Base-by-base conservation (phyloP, 2,888 invertebrate genomes). In the Thymelicus sylvestris region DNA sequence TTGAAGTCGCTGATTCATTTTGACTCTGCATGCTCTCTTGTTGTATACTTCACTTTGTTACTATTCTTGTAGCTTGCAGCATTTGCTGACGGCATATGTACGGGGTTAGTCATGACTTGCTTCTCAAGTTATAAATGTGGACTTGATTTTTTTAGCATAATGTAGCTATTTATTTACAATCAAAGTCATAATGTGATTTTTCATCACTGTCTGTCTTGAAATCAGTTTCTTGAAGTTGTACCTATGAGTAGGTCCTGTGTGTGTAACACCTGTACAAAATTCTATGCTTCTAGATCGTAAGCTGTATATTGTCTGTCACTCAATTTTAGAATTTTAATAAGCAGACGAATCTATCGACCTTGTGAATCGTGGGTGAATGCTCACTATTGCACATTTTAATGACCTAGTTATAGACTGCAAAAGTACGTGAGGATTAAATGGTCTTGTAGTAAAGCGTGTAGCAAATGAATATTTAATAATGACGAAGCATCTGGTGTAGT, bases 401-500 rank as follows among this genome's bases (percentile, higher is more conserved):
- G 57, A 7, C 57, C 57, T 31, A 57, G 31, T 57, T 57, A 13
- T 57, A 57, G 6, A 13, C 13, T 55, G 31, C 55, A 31, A 10
- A 6, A 15, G 15, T 24, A 55, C 24, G 1, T 55, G 19, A 12
- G 55, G 24, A 55, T 55, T 24, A 8, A 57, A 57, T 31, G 13
- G 57, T 57, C 6, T 57, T 31, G 7, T 60, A 41, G 15, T 60
- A 41, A 60, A 60, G 41, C 41, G 41, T 41, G 69, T 24, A 60
- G 59, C 44, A 50, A 48, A 47, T 65, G 70, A 70, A 60, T 60
- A 65, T 65, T 64, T 50, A 70, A 65, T 65, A 60, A 65, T 70
- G 66, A 70, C 70, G 65, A 71, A 52, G 50, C 65, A 70, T 66
- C 65, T 71, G 70, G 61, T 61, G 60, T 50, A 65, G 66, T 71